Evolutionary conservation across 2,113 vertebrate species (phyloP).

Genomic region (Protobothrops mucrosquamatus): DNA sequence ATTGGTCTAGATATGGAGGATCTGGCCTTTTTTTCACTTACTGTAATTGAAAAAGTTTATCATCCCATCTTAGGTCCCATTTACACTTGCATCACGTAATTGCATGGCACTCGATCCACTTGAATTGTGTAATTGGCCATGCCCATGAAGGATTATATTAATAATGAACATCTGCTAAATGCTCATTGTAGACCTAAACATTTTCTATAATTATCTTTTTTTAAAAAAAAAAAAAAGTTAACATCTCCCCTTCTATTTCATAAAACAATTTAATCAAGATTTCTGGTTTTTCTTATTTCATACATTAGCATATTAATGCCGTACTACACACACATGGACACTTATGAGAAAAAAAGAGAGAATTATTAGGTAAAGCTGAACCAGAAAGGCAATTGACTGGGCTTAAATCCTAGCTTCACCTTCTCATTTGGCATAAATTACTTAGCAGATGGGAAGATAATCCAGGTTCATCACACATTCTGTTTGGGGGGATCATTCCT

Average conservation of each 20-base stretch:
- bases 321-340: not conserved
- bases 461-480: constrained; percentile 24
- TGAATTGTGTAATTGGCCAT: not conserved
- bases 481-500: constrained; percentile 16
- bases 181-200: not conserved
- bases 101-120: not conserved
- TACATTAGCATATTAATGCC: not conserved
- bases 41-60: not conserved
- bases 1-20: not conserved
- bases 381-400: not conserved
- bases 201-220: not conserved
- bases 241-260: not conserved
- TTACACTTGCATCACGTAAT: not conserved
- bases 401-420: not conserved
- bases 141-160: not conserved
- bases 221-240: not conserved
- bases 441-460: constrained; percentile 27
- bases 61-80: too few species aligned
- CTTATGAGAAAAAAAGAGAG: not conserved
- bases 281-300: not conserved
- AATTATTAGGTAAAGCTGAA: not conserved
- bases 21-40: not conserved
- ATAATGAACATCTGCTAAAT: not conserved
- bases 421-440: constrained; percentile 14
- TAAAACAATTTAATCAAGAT: not conserved